Conservation (phyloP, 1,140 invertebrate genomes). For the Euwallacea similis region DNA sequence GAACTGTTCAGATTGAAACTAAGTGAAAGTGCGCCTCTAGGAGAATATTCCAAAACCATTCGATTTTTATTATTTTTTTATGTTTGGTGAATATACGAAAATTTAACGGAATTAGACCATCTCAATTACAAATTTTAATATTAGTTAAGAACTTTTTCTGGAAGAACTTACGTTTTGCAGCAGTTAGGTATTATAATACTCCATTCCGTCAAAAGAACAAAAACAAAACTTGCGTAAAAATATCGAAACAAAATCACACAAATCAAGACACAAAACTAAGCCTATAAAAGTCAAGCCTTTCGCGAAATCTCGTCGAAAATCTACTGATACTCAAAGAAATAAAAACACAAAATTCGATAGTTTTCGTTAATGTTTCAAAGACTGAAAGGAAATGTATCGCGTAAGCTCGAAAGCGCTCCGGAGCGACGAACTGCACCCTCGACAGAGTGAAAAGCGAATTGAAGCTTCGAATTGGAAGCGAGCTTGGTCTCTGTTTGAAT, state of each 20-base stretch:
- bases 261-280: slow-evolving; percentile 28
- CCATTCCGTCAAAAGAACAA: slow-evolving; percentile 17
- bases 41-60: too few species aligned
- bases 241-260: slow-evolving; percentile 20
- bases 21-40: too few species aligned
- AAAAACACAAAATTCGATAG: slow-evolving; percentile 11
- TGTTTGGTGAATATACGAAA: too few species aligned
- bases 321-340: background rate
- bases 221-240: background rate
- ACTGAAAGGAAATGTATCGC: slow-evolving; percentile 2
- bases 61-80: too few species aligned
- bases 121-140: too few species aligned
- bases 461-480: slow-evolving; percentile 7
- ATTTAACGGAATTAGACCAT: too few species aligned
- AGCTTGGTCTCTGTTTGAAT: slow-evolving; percentile 24
- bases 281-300: too few species aligned
- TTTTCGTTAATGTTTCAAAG: background rate
- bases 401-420: slow-evolving; percentile 23
- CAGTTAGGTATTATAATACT: slow-evolving; percentile 27
- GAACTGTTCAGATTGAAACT: too few species aligned
- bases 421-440: slow-evolving; percentile 19
- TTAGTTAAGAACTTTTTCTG: too few species aligned
- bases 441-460: slow-evolving; percentile 28
- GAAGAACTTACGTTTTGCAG: slow-evolving; percentile 5
- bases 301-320: slow-evolving; percentile 1